These are phyloP conservation scores for Parazoanthus darwini DNA, from an alignment of 92 coral and sea anemone species.

Conservation along the genomic window DNA sequence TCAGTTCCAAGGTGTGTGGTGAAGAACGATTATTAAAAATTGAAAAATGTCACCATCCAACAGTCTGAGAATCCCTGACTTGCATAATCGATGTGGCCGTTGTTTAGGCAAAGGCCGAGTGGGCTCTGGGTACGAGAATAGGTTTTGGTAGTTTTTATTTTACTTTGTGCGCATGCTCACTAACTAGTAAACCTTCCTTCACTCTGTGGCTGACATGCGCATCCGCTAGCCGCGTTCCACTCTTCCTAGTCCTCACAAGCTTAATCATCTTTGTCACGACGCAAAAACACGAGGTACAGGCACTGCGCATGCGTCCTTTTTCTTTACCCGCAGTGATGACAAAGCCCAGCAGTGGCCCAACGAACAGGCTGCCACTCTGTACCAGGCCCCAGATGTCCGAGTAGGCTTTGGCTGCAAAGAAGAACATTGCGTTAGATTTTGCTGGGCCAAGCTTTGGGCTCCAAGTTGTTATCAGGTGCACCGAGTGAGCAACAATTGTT, in stretches of 20 bases:
- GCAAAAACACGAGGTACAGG: not conserved
- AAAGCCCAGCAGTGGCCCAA: not conserved
- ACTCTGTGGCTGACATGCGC: not conserved
- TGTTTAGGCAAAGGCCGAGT: not conserved
- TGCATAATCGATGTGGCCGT: too few species aligned
- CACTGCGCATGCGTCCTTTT: not conserved
- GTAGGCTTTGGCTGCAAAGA: slow-evolving; percentile 6
- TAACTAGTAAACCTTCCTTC: not conserved
- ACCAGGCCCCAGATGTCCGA: slow-evolving; percentile 2
- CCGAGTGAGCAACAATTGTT: not conserved
- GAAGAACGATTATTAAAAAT: too few species aligned
- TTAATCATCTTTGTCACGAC: not conserved
- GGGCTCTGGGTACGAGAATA: not conserved
- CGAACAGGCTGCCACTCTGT: slow-evolving; percentile 1
- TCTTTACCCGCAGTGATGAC: slow-evolving; percentile 2
- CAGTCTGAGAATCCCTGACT: too few species aligned
- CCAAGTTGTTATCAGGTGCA: not conserved
- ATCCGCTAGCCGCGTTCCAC: not conserved
- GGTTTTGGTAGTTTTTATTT: not conserved
- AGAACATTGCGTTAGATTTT: not conserved
- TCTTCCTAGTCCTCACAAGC: not conserved
- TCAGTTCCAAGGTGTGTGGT: too few species aligned
- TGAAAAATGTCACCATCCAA: too few species aligned
- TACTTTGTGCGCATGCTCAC: slow-evolving; percentile 1
- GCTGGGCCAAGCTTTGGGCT: not conserved